Percentiles rank a stretch among this genome's conserved stretches.
Conservation (phyloP, 1,140 invertebrate species). For the Drosophila arawakana region DNA sequence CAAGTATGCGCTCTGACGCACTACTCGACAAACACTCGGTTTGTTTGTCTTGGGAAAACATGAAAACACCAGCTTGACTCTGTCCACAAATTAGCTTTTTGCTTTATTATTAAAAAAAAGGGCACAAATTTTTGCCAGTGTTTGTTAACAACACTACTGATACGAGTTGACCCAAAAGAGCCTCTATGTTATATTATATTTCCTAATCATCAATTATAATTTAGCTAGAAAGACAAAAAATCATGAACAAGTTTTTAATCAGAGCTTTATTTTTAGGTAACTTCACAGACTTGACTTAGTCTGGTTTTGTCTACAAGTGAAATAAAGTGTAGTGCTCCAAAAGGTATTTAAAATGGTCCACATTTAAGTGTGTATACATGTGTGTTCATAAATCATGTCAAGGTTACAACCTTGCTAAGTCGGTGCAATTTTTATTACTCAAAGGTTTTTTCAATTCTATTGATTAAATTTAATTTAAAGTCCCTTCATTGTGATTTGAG, state of each 20-base stretch:
- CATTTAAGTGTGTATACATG: not conserved
- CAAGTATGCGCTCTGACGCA: not conserved
- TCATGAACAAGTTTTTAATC: not conserved
- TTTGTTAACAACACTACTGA: not conserved
- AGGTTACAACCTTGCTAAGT: not conserved
- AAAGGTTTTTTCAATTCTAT: not conserved
- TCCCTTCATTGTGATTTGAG: too few relatives aligned
- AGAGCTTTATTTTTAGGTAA: not conserved
- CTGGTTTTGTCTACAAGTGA: not conserved
- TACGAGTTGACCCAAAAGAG: not conserved
- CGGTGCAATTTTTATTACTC: not conserved
- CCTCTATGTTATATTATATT: too few relatives aligned
- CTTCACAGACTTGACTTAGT: not conserved
- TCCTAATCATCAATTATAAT: not conserved
- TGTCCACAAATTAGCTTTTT: too few relatives aligned
- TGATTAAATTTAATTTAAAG: not conserved
- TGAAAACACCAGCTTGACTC: too few relatives aligned
- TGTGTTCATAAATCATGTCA: not conserved
- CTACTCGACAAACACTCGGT: not conserved
- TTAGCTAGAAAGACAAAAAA: not conserved
- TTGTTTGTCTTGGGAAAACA: not conserved
- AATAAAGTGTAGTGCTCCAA: not conserved
- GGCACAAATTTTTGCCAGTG: not conserved
- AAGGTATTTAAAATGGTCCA: not conserved
- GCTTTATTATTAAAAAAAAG: too few relatives aligned